These are phyloP conservation scores for Bettongia penicillata DNA, from an alignment of 2,113 vertebrate species.

Conservation along the genomic window DNA sequence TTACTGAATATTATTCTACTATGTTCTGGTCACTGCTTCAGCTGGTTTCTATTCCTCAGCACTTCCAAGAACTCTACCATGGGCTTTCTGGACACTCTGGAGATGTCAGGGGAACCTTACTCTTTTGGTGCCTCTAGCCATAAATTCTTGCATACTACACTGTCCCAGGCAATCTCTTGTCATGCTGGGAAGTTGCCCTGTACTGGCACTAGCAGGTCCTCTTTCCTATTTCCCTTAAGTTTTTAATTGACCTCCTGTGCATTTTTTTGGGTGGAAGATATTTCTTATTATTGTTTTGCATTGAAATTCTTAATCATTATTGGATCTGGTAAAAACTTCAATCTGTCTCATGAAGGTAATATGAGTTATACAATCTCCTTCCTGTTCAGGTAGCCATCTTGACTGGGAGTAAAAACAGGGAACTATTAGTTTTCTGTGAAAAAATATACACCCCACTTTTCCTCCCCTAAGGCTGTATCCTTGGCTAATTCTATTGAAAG, in stretches of 20 bases:
- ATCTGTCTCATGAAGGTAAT: background rate
- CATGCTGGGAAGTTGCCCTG: background rate
- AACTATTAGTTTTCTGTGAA: background rate
- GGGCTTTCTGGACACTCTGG: background rate
- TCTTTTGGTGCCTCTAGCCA: background rate
- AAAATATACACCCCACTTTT: background rate
- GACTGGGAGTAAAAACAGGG: background rate
- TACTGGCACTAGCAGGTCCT: background rate
- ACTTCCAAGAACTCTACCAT: background rate
- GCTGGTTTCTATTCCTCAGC: background rate
- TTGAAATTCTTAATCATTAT: background rate
- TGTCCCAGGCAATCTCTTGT: background rate
- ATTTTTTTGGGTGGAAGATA: background rate
- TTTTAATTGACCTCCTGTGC: background rate
- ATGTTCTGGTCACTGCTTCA: background rate
- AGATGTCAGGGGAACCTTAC: background rate
- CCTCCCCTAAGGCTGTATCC: background rate
- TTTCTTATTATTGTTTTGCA: background rate
- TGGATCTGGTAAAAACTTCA: background rate
- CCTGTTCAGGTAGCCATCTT: background rate
- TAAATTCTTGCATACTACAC: background rate
- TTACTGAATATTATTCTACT: background rate
- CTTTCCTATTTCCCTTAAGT: background rate
- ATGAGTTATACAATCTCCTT: background rate
- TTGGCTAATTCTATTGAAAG: background rate